A percentile compares a stretch with the other conserved stretches of the same genome.
Conservation (phyloP, 2,797 vertebrate genomes). For the Alcedo quadribrachys region DNA sequence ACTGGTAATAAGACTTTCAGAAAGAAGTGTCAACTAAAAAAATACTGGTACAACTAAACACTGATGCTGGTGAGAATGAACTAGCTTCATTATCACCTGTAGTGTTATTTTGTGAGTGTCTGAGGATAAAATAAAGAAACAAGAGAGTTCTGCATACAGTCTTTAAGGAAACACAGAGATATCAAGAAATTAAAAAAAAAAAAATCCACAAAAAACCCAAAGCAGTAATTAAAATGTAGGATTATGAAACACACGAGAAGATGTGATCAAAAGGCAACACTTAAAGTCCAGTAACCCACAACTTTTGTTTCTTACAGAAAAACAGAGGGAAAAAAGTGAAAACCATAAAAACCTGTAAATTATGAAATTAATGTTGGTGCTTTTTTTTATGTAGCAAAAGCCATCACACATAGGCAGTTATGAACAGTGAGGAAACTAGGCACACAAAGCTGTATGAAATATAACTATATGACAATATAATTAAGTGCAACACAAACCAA, state of each 20-base stretch:
- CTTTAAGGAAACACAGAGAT: not conserved
- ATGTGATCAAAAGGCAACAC: not conserved
- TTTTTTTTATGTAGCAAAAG: not conserved
- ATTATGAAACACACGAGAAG: not conserved
- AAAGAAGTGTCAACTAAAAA: not conserved
- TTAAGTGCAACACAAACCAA: not conserved
- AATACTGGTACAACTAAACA: not conserved
- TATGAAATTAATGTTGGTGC: not conserved
- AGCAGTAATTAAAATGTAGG: not conserved
- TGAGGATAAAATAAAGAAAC: not conserved
- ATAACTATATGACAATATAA: not conserved
- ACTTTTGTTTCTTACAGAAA: not conserved
- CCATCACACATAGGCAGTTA: not conserved
- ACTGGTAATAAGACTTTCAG: not conserved
- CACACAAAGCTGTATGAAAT: not conserved
- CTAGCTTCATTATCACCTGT: not conserved
- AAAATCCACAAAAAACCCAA: not conserved
- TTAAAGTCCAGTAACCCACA: not conserved
- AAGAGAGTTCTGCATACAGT: not conserved
- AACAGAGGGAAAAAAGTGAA: not conserved
- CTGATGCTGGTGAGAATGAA: not conserved
- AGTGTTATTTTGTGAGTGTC: not conserved
- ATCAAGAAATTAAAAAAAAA: not conserved
- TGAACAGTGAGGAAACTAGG: not conserved
- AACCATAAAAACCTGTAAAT: not conserved